Evolutionary conservation across 2,888 invertebrate species (phyloP).

Genomic region (Macrophya annulata): DNA sequence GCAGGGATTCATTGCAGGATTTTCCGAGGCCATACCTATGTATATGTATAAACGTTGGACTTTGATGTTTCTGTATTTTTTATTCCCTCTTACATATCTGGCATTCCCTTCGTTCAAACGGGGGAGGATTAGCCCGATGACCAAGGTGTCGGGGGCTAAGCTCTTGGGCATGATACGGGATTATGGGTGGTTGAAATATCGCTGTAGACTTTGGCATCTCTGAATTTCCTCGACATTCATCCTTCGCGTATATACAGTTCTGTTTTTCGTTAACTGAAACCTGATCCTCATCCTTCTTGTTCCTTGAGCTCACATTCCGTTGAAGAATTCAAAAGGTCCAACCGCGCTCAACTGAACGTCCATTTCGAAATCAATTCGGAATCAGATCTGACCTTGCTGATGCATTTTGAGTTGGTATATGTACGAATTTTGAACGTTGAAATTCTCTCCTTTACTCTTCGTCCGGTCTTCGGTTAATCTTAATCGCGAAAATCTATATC

Average conservation of each 20-base stretch:
- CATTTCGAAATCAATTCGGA: not conserved
- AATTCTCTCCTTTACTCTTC: not conserved
- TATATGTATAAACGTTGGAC: not conserved
- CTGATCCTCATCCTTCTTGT: constrained; percentile 28
- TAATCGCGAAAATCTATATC: not conserved
- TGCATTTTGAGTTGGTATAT: too few species aligned
- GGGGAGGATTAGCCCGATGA: constrained; percentile 71
- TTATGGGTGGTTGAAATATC: constrained; percentile 75
- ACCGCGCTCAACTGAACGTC: not conserved
- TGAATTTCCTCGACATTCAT: constrained; percentile 40
- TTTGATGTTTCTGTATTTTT: constrained; percentile 32
- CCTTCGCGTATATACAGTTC: not conserved
- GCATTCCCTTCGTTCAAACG: constrained; percentile 47
- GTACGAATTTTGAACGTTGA: not conserved
- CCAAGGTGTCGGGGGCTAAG: constrained; percentile 74
- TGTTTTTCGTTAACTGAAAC: constrained; percentile 51
- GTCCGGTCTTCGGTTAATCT: not conserved
- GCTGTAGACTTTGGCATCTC: constrained; percentile 56
- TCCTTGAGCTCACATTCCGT: constrained; percentile 35
- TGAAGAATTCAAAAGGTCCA: not conserved
- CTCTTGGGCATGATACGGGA: constrained; percentile 74
- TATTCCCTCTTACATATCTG: constrained; percentile 13
- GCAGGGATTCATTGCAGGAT: constrained; percentile 16
- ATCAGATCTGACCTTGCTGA: not conserved
- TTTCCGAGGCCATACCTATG: not conserved